A percentile compares a stretch with the other conserved stretches of the same genome.
These are phyloP conservation scores for Cyphomyrmex costatus DNA, from an alignment of 1,140 invertebrate genomes.

Conservation along the genomic window DNA sequence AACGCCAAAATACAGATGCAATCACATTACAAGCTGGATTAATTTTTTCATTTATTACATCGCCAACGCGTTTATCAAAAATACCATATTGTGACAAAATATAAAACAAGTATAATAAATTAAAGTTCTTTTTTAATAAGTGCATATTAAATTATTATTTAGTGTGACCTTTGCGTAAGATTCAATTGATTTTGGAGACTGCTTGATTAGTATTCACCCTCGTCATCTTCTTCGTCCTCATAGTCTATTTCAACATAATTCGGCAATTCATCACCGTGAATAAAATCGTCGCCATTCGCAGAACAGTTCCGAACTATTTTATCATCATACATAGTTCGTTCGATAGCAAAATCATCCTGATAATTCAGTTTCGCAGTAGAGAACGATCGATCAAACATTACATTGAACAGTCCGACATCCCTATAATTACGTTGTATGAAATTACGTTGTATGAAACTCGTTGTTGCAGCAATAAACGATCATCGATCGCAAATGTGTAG, in stretches of 20 bases:
- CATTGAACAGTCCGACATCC: neutral
- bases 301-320: neutral
- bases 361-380: neutral
- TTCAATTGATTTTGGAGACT: neutral
- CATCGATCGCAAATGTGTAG: slow-evolving; percentile 2
- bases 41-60: neutral
- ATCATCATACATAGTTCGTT: neutral
- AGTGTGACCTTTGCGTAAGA: neutral
- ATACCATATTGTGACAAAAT: neutral
- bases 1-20: neutral
- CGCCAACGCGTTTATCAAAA: neutral
- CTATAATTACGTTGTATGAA: slow-evolving; percentile 33
- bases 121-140: neutral
- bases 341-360: slow-evolving; percentile 14
- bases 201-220: neutral
- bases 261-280: slow-evolving; percentile 8
- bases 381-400: slow-evolving; percentile 39
- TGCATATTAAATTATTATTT: neutral
- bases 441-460: no score
- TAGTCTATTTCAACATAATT: neutral
- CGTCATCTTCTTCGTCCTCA: slow-evolving; percentile 21
- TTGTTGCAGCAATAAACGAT: neutral
- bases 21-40: neutral
- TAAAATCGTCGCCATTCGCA: slow-evolving; percentile 19
- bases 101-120: neutral